Percentiles rank a stretch among this genome's conserved stretches.
phyloP scores from a whole-genome alignment of 2,113 vertebrate species.

The Pteropus alecto region DNA sequence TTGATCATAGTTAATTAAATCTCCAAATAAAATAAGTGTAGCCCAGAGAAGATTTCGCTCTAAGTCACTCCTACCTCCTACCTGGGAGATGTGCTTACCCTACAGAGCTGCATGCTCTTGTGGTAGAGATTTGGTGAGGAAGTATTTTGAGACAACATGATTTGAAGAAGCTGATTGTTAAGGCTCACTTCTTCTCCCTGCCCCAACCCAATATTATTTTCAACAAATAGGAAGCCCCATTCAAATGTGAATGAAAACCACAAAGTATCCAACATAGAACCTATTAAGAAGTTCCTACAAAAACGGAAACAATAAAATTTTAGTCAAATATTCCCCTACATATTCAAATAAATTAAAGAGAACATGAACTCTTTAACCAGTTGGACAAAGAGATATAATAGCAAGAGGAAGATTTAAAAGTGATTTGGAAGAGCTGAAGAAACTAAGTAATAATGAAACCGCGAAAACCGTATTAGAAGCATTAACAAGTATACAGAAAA shows the following conservation, averaged over 20 bases:
- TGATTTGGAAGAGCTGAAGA: not conserved
- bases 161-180: not conserved
- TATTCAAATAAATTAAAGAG: slow-evolving; percentile 1
- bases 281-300: slow-evolving; percentile 25
- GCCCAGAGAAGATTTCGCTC: not conserved
- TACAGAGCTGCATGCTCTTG: not conserved
- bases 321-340: not conserved
- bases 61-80: not conserved
- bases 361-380: not conserved
- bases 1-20: not conserved
- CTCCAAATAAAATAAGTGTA: slow-evolving; percentile 32
- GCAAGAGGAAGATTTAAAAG: not conserved
- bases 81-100: not conserved
- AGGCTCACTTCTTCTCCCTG: not conserved
- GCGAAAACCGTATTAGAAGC: not conserved
- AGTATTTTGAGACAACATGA: not conserved
- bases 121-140: not conserved
- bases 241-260: slow-evolving; percentile 22
- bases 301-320: slow-evolving; percentile 10
- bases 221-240: slow-evolving; percentile 15
- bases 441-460: not conserved
- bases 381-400: not conserved
- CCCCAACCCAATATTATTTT: not conserved
- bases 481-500: not conserved
- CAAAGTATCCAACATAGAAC: not conserved